Conservation (phyloP, 2,888 invertebrate genomes). For the Incurvaria masculella region DNA sequence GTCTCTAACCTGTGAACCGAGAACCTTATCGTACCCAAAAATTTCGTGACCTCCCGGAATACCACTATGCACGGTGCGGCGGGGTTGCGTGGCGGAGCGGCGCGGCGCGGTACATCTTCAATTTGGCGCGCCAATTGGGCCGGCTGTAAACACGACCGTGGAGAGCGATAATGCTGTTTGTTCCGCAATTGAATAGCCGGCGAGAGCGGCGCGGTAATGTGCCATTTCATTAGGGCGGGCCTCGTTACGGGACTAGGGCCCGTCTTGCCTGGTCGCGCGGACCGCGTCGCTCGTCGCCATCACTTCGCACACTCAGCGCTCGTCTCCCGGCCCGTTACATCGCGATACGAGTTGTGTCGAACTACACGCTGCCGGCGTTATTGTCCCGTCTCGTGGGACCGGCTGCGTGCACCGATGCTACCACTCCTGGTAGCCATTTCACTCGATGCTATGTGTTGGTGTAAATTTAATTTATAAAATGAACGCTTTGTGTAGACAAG, state of each 20-base stretch:
- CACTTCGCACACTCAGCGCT: too few relatives aligned
- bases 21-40: too few relatives aligned
- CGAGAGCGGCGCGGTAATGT: conserved; percentile 20
- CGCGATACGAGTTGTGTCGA: too few relatives aligned
- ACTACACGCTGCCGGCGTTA: not conserved
- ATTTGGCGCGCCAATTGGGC: not conserved
- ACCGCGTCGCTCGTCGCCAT: too few relatives aligned
- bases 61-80: too few relatives aligned
- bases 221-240: conserved; percentile 39
- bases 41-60: too few relatives aligned
- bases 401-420: not conserved
- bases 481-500: not conserved
- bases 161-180: not conserved
- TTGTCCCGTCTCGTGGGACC: not conserved
- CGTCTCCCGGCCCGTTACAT: too few relatives aligned
- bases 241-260: conserved; percentile 26
- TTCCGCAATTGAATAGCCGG: not conserved
- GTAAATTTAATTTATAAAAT: not conserved
- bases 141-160: not conserved
- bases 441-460: not conserved
- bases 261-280: too few relatives aligned
- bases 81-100: not conserved
- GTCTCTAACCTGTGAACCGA: too few relatives aligned
- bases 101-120: not conserved
- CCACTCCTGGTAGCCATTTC: not conserved